Evolutionary conservation across 2,113 vertebrate genomes (phyloP).

Genomic region (Epinephelus lanceolatus): DNA sequence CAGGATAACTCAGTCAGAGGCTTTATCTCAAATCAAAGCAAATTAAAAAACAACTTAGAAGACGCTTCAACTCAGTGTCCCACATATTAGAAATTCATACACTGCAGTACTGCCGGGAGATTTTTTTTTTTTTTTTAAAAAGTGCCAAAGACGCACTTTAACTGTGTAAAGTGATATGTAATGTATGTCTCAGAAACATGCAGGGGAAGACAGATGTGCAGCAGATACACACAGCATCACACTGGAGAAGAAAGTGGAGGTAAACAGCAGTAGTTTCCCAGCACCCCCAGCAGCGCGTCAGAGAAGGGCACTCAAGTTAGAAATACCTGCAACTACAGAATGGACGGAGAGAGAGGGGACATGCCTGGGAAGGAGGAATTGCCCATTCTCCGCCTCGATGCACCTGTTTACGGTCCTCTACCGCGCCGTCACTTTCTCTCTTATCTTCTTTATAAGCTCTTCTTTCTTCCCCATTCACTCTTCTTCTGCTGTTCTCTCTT

Average conservation of each 20-base stretch:
- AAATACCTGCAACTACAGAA: conserved; percentile 84
- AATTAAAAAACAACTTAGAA: neutral
- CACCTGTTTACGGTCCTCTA: conserved; percentile 66
- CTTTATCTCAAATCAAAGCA: neutral
- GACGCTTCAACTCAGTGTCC: conserved; percentile 4
- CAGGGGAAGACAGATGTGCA: conserved; percentile 17
- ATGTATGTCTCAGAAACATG: neutral
- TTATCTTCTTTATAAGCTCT: conserved; percentile 47
- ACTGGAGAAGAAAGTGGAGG: conserved; percentile 23
- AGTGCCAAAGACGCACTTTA: neutral
- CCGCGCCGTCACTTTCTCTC: conserved; percentile 48
- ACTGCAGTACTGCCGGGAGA: neutral
- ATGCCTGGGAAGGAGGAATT: conserved; percentile 85
- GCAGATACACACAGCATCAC: conserved; percentile 37
- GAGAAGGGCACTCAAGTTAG: conserved; percentile 76
- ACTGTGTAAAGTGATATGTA: conserved; percentile 14
- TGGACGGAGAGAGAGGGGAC: conserved; percentile 78
- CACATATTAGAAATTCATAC: neutral
- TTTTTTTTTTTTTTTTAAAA: neutral
- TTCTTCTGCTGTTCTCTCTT: conserved; percentile 9
- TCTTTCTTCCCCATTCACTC: conserved; percentile 48
- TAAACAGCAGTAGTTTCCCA: conserved; percentile 57
- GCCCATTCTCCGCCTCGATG: conserved; percentile 80
- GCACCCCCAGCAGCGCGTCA: conserved; percentile 54
- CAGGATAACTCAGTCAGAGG: neutral